A percentile compares a stretch with the other conserved stretches of the same genome.
phyloP scores from a whole-genome alignment of 2,888 invertebrate genomes.

The Stenodera caucasica region DNA sequence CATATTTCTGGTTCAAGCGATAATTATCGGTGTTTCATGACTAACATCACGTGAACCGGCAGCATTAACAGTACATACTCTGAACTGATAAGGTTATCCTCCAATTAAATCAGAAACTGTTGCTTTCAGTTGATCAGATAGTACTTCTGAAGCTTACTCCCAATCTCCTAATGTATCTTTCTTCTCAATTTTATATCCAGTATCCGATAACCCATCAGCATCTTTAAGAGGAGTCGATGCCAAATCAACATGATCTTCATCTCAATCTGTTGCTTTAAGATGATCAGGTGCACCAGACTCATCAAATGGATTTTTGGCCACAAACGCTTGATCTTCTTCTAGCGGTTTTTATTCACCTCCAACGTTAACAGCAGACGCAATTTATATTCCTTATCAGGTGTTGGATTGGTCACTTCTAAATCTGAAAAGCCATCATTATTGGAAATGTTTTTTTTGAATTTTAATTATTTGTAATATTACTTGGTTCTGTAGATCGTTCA shows the following conservation, averaged over 20 bases:
- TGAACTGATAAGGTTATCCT: constrained; percentile 88
- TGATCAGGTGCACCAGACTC: constrained; percentile 88
- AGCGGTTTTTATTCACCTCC: constrained; percentile 97
- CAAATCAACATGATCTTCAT: constrained; percentile 91
- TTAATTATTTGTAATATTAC: constrained; percentile 54
- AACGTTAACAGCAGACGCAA: constrained; percentile 95
- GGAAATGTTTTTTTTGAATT: not conserved
- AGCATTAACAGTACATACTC: constrained; percentile 83
- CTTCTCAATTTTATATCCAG: constrained; percentile 84
- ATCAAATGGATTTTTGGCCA: constrained; percentile 97
- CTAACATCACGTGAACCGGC: constrained; percentile 93
- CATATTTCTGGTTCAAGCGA: constrained; percentile 86
- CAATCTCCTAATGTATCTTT: constrained; percentile 94
- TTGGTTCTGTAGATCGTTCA: constrained; percentile 79
- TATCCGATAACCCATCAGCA: constrained; percentile 90
- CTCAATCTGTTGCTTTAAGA: constrained; percentile 89
- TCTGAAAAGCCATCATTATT: constrained; percentile 53
- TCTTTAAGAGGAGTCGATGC: constrained; percentile 83
- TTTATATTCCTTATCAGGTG: constrained; percentile 89
- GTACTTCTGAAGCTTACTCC: constrained; percentile 90
- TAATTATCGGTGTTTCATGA: constrained; percentile 82
- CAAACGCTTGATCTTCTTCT: constrained; percentile 78
- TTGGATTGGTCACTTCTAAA: constrained; percentile 81
- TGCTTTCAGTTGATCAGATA: constrained; percentile 77
- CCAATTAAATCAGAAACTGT: constrained; percentile 90